Base-by-base conservation (phyloP, 92 coral and sea anemone genomes). In the Zoanthus gigantus region DNA sequence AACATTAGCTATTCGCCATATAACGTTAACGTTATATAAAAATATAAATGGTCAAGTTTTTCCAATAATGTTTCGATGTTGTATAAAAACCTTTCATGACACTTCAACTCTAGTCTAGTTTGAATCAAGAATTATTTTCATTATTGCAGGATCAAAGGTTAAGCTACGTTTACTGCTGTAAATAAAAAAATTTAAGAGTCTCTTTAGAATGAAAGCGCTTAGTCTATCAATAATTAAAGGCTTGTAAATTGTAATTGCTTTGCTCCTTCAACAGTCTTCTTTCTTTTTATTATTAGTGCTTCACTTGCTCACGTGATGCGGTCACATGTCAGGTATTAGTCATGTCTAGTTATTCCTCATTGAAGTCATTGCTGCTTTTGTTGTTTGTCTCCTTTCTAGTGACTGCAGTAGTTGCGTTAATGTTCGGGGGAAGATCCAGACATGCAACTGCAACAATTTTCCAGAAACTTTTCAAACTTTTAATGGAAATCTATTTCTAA, bases 151-250 rank as follows among this genome's bases (percentile, higher is more conserved):
- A 11, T 7, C 9, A 50, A 11, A 50, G 56, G 42, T 37, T 37
- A 37, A 37, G 42, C 42, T 37, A 37, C 4, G 3, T 37, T 34
- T 34, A 13, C 9, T 29, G 29, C 28, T 30, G 32, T 72, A 11
- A 42, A 18, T 32, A 73, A 16, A n/a, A 74, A n/a, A 53, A 0
- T 42, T 17, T 17, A 63, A 63, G 69, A 69, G 46, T 30, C 47
- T 69, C 74, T 50, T 77, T 18, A 77, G 67, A 53, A 66, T 77
- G 82, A 77, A 77, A 77, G 63, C 82, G 82, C 82, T 77, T 77
- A 77, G 53, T 54, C 47, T 13, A 16, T 3, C n/a, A 54, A 5
- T 53, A 77, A 77, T 30, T 77, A 52, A 77, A 28, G 23, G 48
- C 82, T 54, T 3, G 14, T 53, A 54, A 77, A 11, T 23, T 37